Conservation (phyloP, 2,797 vertebrate species). For the Neopelma chrysocephalum region DNA sequence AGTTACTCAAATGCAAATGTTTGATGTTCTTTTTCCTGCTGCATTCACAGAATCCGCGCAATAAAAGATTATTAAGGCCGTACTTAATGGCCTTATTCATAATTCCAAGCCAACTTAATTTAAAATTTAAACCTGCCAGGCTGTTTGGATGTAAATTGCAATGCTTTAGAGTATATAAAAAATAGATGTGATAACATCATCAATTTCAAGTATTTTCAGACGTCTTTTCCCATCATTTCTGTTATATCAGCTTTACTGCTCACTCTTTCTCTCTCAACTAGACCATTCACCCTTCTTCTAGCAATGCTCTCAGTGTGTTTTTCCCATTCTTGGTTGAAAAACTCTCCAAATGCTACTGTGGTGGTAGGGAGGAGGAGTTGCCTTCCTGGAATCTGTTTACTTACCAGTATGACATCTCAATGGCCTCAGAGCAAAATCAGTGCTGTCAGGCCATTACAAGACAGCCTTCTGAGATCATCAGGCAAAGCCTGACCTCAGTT, state of each 20-base stretch:
- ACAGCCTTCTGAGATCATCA: neutral
- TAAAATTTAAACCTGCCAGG: conserved; percentile 17
- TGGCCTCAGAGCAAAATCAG: neutral
- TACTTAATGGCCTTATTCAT: neutral
- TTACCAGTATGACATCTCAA: neutral
- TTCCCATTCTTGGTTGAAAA: neutral
- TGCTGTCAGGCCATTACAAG: neutral
- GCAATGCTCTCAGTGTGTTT: neutral
- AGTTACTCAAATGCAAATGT: conserved; percentile 8
- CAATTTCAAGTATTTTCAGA: neutral
- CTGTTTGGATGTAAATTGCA: neutral
- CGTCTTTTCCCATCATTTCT: conserved; percentile 6
- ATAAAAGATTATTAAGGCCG: neutral
- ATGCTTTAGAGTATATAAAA: neutral
- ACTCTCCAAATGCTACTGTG: neutral
- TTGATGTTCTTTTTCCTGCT: neutral
- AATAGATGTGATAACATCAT: neutral
- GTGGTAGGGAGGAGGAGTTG: neutral
- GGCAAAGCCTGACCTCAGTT: neutral
- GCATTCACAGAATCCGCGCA: neutral
- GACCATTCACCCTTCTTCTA: neutral
- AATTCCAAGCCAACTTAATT: neutral
- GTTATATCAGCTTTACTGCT: neutral
- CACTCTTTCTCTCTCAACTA: neutral
- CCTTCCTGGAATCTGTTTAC: neutral